Evolutionary conservation across 2,797 vertebrate genomes (phyloP), one percentile per base, ranked within the genome.

Genomic region (Spinus pinus): DNA sequence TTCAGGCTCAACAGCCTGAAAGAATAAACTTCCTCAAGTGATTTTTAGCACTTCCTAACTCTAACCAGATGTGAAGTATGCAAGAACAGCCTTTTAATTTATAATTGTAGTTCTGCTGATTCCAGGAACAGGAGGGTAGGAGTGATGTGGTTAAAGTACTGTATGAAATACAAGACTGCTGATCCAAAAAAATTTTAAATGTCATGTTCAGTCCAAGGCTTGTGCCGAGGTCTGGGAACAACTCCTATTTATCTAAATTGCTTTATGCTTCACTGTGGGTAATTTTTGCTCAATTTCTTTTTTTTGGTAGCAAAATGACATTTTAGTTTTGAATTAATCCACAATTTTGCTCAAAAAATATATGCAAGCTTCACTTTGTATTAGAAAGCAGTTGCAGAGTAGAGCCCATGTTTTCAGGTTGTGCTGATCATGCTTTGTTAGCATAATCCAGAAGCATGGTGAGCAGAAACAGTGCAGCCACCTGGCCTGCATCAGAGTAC

Each of bases 111-210:
- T 80, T 90, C 25, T 81, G 54, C 58, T 79, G 70, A 73, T 81
- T 91, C 73, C 79, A 66, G 20, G 42, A 96, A 49, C 37, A 65
- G 50, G 58, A 78, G 37, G 15, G 60, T 31, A 56, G 66, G 66
- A 88, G 37, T 21, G 8, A 31, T 84, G 39, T 66, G 56, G 21
- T 51, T 58, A 62, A 90, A 88, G 37, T 79, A 66, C 37, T 70
- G 17, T 79, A 49, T 49, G 30, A 95, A 91, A 83, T 82, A 42
- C 17, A 60, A 19, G 81, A 90, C 77, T 93, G 41, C 56, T 84
- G 88, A 94, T 93, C 65, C 41, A 93, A 92, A 91, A 86, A 72
- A 64, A 44, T 4, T 44, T 60, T 56, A 95, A 86, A 95, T 93
- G 66, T 90, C 89, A 37, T 62, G 9, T 73, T 88, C 56, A 53